Evolutionary conservation across 1,140 invertebrate species (phyloP), one percentile per base, ranked within the genome.

Genomic region (Venustaconcha ellipsiformis): DNA sequence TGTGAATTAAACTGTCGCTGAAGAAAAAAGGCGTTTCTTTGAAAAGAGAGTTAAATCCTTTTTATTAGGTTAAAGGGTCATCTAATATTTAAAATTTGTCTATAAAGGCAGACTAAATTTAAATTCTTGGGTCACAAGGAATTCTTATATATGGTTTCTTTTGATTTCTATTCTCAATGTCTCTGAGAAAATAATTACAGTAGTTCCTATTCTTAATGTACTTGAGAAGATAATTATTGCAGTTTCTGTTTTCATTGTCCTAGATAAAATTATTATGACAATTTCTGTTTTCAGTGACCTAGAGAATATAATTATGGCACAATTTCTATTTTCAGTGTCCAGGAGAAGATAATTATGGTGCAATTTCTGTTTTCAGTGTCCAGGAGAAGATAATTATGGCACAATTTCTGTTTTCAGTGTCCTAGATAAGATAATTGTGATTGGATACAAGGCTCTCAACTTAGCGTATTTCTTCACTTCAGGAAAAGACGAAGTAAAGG

Each of bases 401-500:
- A 4, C 37, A 65, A 48, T 63, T 14, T 37, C 59, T 75, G 17
- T 58, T 85, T 84, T 62, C 84, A 97, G 96, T 90, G 93, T 95
- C 57, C 91, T 99, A 82, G 97, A 99, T 80, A 99, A 99, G 91
- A 99, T 99, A 77, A 98, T 99, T 80, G 92, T 97, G 0, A 96
- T 95, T 87, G 99, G 99, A 65, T 99, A 99, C 92, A 99, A 98
- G 88, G 94, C 97, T 8, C 91, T 99, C 66, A 95, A 96, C 85
- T 78, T 91, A n/a, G 78, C 89, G 66, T 99, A 99, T 89, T 99
- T 99, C 92, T 99, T 99, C 90, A 99, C 99, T 12, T 86, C 90
- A 70, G 99, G 98, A 15, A 93, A 94, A 68, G 98, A 99, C 91
- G 99, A 99, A 93, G 98, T 99, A 1, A 99, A 99, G 91, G 97